These are phyloP conservation scores for Lordiphosa clarofinis DNA, from an alignment of 1,140 invertebrate genomes.

Conservation along the genomic window DNA sequence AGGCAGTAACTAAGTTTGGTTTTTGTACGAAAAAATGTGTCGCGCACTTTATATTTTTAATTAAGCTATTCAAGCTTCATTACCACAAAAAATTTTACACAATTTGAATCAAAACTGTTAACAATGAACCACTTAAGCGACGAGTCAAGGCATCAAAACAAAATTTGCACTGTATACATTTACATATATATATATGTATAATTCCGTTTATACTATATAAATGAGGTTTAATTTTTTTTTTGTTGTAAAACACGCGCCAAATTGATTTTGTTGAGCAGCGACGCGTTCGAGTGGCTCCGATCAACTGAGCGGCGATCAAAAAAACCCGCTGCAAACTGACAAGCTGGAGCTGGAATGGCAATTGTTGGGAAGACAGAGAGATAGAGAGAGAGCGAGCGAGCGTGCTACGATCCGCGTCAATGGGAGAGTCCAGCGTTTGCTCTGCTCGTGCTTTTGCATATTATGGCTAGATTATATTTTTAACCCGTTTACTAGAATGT, in stretches of 20 bases:
- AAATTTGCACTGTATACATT: too few relatives aligned
- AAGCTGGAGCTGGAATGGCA: constrained; percentile 21
- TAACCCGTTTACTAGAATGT: not conserved
- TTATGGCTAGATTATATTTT: constrained; percentile 20
- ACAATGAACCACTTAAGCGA: too few relatives aligned
- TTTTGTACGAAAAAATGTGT: constrained; percentile 5
- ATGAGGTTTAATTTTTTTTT: too few relatives aligned
- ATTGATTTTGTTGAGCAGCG: constrained; percentile 47
- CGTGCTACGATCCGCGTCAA: not conserved
- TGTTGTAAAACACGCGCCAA: constrained; percentile 42
- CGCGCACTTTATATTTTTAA: too few relatives aligned
- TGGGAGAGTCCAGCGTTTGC: not conserved
- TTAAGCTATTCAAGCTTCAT: constrained; percentile 19
- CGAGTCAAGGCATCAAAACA: too few relatives aligned
- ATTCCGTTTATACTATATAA: too few relatives aligned
- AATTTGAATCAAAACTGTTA: constrained; percentile 4
- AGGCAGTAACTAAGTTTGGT: too few relatives aligned
- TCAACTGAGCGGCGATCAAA: constrained; percentile 75
- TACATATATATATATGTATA: constrained; percentile 4
- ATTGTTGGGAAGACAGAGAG: constrained; percentile 1
- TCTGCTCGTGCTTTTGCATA: constrained; percentile 21
- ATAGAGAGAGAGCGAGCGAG: constrained; percentile 3
- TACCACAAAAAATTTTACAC: constrained; percentile 30
- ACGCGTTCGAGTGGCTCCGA: constrained; percentile 66
- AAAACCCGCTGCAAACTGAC: constrained; percentile 30